Base-by-base conservation (phyloP, 2,888 invertebrate species). In the Sphaerophoria taeniata region DNA sequence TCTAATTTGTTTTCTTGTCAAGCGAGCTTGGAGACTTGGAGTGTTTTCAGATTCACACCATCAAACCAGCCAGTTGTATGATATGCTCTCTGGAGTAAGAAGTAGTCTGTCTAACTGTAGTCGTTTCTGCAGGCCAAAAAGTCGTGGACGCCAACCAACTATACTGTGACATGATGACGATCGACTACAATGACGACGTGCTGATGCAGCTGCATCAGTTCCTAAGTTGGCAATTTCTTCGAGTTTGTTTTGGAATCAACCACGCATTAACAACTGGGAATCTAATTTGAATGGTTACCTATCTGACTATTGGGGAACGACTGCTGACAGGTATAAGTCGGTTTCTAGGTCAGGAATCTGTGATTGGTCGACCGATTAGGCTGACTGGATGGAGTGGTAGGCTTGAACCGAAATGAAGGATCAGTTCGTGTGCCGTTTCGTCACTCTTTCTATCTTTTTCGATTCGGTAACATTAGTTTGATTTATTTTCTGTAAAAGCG, bases 1-100 rank as follows among this genome's bases (percentile, higher is more conserved):
- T 84, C 84, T 80, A 84, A 84, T 84, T 84, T 84, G 84, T 84
- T 84, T 84, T 84, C 84, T 61, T 80, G 84, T 84, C 80, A 80
- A 84, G 84, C 71, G 11, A 61, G 80, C 84, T 75, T 60, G 6
- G 12, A 24, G 24, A 51, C 5, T n/a, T 16, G 67, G 12, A 53
- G 71, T 33, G 55, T 67, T 56, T 60, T 69, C 72, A 69, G 60
- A 56, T 75, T 80, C 61, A 76, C 75, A 69, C 84, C 72, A 51
- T 72, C 58, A 49, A 5, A 58, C 14, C 58, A 58, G 33, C 58
- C 11, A 9, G 39, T 3, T 39, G 39, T 39, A 12, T 12, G 9
- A 3, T 6, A 43, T 43, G 12, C 43, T 43, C 43, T 77, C 47
- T 31, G 12, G 36, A 36, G 36, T 56, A 49, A 11, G 47, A 34